Conservation (phyloP, 2,888 invertebrate species). For the Scotopteryx bipunctaria region DNA sequence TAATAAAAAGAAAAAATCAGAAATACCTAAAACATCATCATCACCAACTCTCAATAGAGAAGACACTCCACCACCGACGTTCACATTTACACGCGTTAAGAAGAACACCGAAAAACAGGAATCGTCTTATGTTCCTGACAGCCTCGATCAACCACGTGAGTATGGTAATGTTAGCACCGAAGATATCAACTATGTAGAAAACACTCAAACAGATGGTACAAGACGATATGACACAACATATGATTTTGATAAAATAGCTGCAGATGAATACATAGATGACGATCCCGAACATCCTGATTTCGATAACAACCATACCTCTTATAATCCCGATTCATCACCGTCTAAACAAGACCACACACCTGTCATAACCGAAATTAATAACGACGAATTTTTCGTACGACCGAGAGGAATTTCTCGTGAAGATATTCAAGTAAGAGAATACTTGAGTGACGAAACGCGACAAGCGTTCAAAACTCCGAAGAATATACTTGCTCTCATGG, state of each 20-base stretch:
- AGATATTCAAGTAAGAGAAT: conserved; percentile 90
- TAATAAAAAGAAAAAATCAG: conserved; percentile 72
- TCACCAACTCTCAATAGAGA: conserved; percentile 79
- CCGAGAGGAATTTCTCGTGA: conserved; percentile 92
- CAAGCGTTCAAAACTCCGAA: conserved; percentile 88
- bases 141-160: conserved; percentile 70
- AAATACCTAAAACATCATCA: conserved; percentile 77
- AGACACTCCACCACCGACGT: conserved; percentile 84
- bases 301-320: conserved; percentile 53
- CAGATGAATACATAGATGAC: conserved; percentile 81
- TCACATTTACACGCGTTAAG: conserved; percentile 86
- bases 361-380: conserved; percentile 93
- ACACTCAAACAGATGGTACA: conserved; percentile 63
- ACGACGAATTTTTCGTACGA: conserved; percentile 93
- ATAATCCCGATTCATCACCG: conserved; percentile 65
- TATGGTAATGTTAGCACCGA: conserved; percentile 72
- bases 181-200: conserved; percentile 48
- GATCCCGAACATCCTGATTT: conserved; percentile 50
- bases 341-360: conserved; percentile 75
- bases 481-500: conserved; percentile 86
- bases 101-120: conserved; percentile 63
- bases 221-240: conserved; percentile 68
- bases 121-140: conserved; percentile 71
- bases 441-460: conserved; percentile 90
- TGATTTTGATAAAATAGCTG: conserved; percentile 83